phyloP scores from a whole-genome alignment of 64 coral and sea anemone species.

The Exaiptasia diaphana region DNA sequence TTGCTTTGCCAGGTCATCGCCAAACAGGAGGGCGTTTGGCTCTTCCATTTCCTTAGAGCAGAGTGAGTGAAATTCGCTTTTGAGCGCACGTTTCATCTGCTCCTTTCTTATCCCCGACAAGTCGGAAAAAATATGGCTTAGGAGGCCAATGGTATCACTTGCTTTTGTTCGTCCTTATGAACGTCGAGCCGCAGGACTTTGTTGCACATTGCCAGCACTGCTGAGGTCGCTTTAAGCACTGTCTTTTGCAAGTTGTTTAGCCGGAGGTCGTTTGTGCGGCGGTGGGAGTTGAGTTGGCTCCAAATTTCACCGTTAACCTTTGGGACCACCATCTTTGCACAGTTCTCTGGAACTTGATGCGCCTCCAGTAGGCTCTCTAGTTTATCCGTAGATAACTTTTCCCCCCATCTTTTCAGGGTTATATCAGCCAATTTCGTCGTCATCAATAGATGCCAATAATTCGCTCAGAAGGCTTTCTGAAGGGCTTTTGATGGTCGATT shows the following conservation, averaged over 20 bases:
- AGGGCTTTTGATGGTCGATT: background rate
- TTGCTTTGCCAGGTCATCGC: too few relatives aligned
- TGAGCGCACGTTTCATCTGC: constrained; percentile 10
- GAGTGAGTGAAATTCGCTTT: background rate
- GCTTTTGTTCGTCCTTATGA: background rate
- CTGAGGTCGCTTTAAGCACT: background rate
- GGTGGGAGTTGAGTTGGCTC: background rate
- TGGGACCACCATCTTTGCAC: background rate
- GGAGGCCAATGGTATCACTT: background rate
- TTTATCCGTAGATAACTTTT: background rate
- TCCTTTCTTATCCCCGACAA: background rate
- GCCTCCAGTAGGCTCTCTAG: background rate
- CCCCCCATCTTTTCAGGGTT: background rate
- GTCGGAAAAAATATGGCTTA: constrained; percentile 13
- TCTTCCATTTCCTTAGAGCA: too few relatives aligned
- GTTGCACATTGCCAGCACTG: background rate
- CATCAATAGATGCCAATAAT: background rate
- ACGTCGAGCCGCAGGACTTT: background rate
- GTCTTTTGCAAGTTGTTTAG: constrained; percentile 35
- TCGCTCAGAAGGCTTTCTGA: background rate
- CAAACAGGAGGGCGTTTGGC: too few relatives aligned
- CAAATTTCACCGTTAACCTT: constrained; percentile 46
- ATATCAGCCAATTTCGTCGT: background rate
- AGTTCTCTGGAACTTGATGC: constrained; percentile 3
- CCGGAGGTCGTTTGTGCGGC: constrained; percentile 14